A percentile compares a stretch with the other conserved stretches of the same genome.
These are phyloP conservation scores for Megastigmus dorsalis DNA, from an alignment of 2,888 invertebrate species.

Conservation along the genomic window DNA sequence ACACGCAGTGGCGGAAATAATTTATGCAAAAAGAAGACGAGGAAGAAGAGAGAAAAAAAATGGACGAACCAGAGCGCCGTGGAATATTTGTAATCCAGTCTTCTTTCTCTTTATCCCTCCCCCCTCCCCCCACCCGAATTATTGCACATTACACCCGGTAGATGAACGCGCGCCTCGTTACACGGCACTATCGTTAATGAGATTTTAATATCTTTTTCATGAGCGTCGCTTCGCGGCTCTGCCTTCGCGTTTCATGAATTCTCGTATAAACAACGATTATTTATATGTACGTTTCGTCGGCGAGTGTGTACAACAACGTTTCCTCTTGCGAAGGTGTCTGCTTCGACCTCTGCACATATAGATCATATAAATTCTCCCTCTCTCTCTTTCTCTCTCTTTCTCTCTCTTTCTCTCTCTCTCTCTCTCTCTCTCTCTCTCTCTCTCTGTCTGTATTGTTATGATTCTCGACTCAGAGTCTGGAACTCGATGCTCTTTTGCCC, in stretches of 20 bases:
- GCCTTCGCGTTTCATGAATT: neutral
- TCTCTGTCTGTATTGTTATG: conserved; percentile 20
- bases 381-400: too few species aligned
- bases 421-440: neutral
- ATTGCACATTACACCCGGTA: too few species aligned
- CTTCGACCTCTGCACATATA: neutral
- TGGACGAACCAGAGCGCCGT: neutral
- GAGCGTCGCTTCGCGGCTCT: neutral
- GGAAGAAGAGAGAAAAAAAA: too few species aligned
- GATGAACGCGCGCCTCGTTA: too few species aligned
- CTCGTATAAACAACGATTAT: neutral
- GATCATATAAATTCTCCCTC: neutral
- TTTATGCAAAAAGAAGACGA: conserved; percentile 26
- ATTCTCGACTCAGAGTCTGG: too few species aligned
- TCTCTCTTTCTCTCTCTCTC: neutral
- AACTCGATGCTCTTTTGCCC: too few species aligned
- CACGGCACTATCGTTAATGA: conserved; percentile 19
- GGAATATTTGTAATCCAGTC: neutral
- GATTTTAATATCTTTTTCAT: conserved; percentile 43
- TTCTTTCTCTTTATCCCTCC: neutral
- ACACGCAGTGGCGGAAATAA: conserved; percentile 13
- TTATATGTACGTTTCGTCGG: neutral
- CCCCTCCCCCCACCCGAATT: too few species aligned
- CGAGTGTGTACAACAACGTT: too few species aligned
- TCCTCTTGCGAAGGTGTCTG: neutral